Base-by-base conservation (phyloP, 2,888 invertebrate species). In the Sphaeridia pumilis region DNA sequence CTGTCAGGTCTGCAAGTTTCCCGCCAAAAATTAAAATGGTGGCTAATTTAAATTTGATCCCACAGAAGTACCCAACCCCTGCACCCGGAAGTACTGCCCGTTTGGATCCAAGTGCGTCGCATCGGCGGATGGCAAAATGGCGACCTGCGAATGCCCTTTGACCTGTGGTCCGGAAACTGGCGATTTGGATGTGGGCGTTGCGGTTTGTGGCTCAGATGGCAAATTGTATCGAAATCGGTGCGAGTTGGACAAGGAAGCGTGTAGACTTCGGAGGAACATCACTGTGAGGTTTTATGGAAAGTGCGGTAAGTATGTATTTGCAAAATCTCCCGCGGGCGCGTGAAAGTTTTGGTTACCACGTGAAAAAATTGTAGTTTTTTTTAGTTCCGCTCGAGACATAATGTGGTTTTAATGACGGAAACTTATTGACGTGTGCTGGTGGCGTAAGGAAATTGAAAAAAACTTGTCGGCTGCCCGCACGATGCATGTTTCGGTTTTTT, bases 211-310 rank as follows among this genome's bases (percentile, higher is more conserved):
- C 43, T 49, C 54, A 46, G 38, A 59, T 51, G 55, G 63, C 49
- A 10, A 43, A 35, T 22, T 49, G 43, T 55, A 92, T 71, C 77
- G 78, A 52, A 87, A 84, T 68, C 82, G 84, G 64, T 93, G 92
- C 74, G 83, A 87, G 69, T 77, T 92, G 73, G 79, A 84, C 66
- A 76, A 81, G 60, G 79, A 82, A 46, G 83, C 89, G 12, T 93
- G 92, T 72, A 76, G 78, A 54, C 75, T 78, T 49, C 79, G 79
- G 59, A 75, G 78, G 58, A 84, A 84, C 69, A 81, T 90, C 66
- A 82, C 82, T 45, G 81, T 88, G 66, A 84, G 84, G 65, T 87
- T 85, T 68, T 77, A 78, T 61, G 90, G 90, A 54, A 83, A 84
- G 73, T 92, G 92, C 72, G 88, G 90, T 90, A 70, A 79, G 44